phyloP scores from a whole-genome alignment of 2,888 invertebrate species.

The Papilio demoleus region DNA sequence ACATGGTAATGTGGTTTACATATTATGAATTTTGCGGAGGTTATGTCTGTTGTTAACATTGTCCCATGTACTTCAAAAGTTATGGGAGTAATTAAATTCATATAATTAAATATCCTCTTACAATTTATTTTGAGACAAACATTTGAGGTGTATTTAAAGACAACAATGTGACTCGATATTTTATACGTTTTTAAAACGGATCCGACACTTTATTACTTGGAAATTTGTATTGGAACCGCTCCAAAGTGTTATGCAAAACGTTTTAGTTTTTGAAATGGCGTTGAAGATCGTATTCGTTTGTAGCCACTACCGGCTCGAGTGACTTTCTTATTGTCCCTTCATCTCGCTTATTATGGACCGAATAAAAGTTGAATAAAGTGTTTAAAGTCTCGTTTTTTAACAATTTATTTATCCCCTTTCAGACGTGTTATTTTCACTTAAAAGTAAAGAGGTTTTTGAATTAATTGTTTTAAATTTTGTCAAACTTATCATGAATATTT shows the following conservation, averaged over 20 bases:
- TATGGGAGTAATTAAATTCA: no score
- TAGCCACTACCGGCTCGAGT: constrained; percentile 9
- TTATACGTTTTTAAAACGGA: constrained; percentile 39
- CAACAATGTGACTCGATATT: constrained; percentile 33
- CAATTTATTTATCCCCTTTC: background rate
- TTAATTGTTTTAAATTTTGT: no score
- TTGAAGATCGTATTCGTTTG: constrained; percentile 28
- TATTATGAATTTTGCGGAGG: no score
- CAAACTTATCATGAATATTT: no score
- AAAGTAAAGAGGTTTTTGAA: no score
- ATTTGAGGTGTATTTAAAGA: constrained; percentile 17
- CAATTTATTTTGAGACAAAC: constrained; percentile 15
- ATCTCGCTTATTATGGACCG: constrained; percentile 7
- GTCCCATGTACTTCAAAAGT: no score
- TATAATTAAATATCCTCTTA: no score
- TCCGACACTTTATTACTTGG: constrained; percentile 36
- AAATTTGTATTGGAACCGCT: constrained; percentile 38
- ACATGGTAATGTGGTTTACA: no score
- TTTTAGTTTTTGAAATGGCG: constrained; percentile 24
- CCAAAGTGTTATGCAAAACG: constrained; percentile 40
- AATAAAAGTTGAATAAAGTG: constrained; percentile 14
- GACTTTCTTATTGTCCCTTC: constrained; percentile 20
- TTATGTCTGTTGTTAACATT: no score
- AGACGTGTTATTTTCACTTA: background rate
- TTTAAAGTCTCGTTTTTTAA: constrained; percentile 4